Evolutionary conservation across 2,797 vertebrate genomes (phyloP).

Genomic region (Lutjanus argentimaculatus): DNA sequence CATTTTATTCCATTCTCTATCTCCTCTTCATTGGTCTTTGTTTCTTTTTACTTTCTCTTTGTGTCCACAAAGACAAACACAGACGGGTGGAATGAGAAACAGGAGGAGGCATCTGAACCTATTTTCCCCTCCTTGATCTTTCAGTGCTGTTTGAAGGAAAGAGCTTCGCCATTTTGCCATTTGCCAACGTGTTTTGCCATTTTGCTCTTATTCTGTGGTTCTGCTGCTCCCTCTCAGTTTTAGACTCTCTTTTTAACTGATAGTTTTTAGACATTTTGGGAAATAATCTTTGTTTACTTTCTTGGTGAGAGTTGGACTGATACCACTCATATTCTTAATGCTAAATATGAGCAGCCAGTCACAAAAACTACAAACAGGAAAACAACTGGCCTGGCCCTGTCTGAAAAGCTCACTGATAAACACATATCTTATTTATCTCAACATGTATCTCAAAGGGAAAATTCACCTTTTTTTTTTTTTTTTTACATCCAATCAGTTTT

Average conservation of each 20-base stretch:
- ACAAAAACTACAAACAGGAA: not conserved
- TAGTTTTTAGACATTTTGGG: not conserved
- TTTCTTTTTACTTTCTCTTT: not conserved
- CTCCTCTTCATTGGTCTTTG: not conserved
- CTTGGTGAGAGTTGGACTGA: not conserved
- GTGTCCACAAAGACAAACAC: conserved; percentile 45
- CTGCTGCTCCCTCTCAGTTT: not conserved
- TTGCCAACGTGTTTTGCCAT: not conserved
- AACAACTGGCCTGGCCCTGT: not conserved
- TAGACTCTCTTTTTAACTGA: not conserved
- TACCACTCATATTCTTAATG: not conserved
- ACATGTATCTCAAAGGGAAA: too few species aligned
- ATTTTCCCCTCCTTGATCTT: not conserved
- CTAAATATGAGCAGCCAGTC: not conserved
- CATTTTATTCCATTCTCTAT: not conserved
- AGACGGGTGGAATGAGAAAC: conserved; percentile 30
- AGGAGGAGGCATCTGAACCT: not conserved
- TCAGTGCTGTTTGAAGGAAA: conserved; percentile 12
- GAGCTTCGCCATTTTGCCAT: not conserved
- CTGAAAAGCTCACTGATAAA: too few species aligned
- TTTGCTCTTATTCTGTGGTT: not conserved
- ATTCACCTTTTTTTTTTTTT: too few species aligned
- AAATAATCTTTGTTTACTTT: not conserved
- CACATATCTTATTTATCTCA: too few species aligned
- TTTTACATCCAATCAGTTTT: too few species aligned